Percentiles rank a stretch among this genome's conserved stretches.
Evolutionary conservation across 2,113 vertebrate species (phyloP).

Genomic region (Pygoscelis adeliae): DNA sequence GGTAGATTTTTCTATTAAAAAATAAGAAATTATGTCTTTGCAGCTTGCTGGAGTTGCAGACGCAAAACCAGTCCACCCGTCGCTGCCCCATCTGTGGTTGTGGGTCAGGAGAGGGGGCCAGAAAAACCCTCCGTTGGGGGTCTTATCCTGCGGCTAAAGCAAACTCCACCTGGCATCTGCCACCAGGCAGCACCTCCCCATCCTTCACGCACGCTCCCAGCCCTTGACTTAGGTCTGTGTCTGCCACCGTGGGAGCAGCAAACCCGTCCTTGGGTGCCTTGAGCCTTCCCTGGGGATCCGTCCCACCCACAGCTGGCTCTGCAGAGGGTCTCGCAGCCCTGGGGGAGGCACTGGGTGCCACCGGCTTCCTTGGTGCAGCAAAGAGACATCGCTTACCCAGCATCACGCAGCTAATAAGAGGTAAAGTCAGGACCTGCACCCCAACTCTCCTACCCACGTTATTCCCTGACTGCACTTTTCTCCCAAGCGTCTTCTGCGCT

Average conservation of each 20-base stretch:
- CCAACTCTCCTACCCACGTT: fast-evolving
- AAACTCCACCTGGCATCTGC: background rate
- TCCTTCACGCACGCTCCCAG: background rate
- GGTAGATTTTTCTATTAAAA: background rate
- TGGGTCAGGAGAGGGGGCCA: background rate
- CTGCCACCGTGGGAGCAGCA: background rate
- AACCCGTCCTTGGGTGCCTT: background rate
- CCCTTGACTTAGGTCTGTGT: background rate
- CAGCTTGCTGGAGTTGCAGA: background rate
- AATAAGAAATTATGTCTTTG: background rate
- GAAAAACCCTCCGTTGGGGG: background rate
- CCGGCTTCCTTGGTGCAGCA: background rate
- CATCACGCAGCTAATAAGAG: background rate
- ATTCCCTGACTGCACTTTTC: background rate
- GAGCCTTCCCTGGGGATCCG: background rate
- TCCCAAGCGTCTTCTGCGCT: background rate
- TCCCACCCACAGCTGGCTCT: background rate
- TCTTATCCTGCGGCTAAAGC: background rate
- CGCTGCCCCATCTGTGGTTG: background rate
- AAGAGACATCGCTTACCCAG: background rate
- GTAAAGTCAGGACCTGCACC: background rate
- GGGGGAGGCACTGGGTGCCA: background rate
- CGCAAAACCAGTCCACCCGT: background rate
- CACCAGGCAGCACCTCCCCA: background rate
- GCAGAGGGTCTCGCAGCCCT: background rate